These are phyloP conservation scores for Prinia subflava DNA, from an alignment of 2,113 vertebrate genomes.

Conservation along the genomic window DNA sequence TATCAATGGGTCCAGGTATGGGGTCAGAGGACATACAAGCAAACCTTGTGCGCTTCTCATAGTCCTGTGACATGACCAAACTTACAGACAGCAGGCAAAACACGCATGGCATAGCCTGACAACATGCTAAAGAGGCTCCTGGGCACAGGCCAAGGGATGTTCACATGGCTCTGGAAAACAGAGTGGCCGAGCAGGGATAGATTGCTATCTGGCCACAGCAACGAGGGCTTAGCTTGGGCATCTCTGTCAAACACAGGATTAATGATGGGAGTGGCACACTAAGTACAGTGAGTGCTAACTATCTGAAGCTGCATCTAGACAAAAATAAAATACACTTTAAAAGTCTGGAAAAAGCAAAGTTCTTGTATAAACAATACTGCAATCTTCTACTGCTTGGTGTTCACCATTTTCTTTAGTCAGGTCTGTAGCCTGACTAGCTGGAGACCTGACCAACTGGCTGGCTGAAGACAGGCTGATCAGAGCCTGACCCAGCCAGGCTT, in stretches of 20 bases:
- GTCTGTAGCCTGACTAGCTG: not conserved
- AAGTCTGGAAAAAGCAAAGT: not conserved
- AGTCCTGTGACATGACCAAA: not conserved
- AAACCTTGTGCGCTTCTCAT: not conserved
- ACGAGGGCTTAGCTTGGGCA: not conserved
- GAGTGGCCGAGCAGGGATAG: not conserved
- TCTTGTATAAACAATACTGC: not conserved
- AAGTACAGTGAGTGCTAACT: not conserved
- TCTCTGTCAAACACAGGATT: not conserved
- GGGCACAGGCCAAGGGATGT: not conserved
- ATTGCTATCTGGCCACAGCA: not conserved
- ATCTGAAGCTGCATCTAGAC: not conserved
- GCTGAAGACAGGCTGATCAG: not conserved
- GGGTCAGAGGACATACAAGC: not conserved
- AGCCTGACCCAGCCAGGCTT: not conserved
- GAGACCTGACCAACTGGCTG: not conserved
- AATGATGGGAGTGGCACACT: not conserved
- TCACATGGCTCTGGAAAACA: not conserved
- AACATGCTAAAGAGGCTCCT: not conserved
- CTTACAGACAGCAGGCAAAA: not conserved
- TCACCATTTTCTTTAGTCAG: not conserved
- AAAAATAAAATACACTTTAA: not conserved
- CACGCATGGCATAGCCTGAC: not conserved
- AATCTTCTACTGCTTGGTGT: not conserved
- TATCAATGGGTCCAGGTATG: not conserved